Evolutionary conservation across 2,888 invertebrate genomes (phyloP), one percentile per base, ranked within the genome.

Genomic region (Hydrotaea cyrtoneurina): DNA sequence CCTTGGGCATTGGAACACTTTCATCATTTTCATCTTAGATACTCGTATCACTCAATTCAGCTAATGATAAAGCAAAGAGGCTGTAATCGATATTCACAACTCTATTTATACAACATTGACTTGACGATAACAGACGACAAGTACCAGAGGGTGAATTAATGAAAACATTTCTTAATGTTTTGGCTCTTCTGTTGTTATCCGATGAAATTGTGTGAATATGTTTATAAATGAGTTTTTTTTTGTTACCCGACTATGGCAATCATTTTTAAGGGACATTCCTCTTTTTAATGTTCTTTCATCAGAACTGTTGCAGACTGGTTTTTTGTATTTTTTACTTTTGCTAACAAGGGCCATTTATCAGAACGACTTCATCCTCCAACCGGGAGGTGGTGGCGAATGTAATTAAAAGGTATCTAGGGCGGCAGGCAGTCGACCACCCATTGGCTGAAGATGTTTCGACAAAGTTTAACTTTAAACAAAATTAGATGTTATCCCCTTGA

Each of bases 251-350:
- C 23, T 55, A 2, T n/a, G 53, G 36, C 10, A 39, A 39, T 8
- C 7, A 39, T 8, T 39, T 39, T 11, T 10, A 39, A 31, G 31
- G 31, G 31, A 7, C 3, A 31, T 2, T 2, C 7, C 31, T 31
- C 31, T 31, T 31, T 7, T 31, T 2, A 31, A 31, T 4, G 7
- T n/a, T 31, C 3, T 31, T 7, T 31, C 31, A 31, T 31, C 31
- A 31, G 31, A 2, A 31, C 55, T 55, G 31, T 17, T 1, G 21
- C 19, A 55, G n/a, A n/a, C n/a, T n/a, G n/a, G n/a, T n/a, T n/a
- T n/a, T n/a, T n/a, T n/a, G n/a, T 55, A 21, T 55, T 55, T 55
- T 19, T 55, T 21, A 19, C 55, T 55, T 55, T 55, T 55, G 55
- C 11, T 10, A 21, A 0, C 11, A 21, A 55, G 7, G 21, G 55